Base-by-base conservation (phyloP, 2,888 invertebrate genomes). In the Temnothorax ravouxi region DNA sequence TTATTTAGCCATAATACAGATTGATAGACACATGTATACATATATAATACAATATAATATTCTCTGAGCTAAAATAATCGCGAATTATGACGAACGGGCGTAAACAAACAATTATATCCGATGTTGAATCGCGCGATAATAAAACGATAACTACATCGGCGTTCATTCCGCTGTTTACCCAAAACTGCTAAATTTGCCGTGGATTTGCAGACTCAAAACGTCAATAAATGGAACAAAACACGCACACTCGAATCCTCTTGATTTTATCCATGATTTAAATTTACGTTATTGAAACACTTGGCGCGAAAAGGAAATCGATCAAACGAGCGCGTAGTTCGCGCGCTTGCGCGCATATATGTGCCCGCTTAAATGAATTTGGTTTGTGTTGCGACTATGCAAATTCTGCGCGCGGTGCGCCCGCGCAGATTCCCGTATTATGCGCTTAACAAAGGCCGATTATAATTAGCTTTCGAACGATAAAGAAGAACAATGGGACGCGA, bases 391-490 rank as follows among this genome's bases (percentile, higher is more conserved):
- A 59, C 72, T 80, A 21, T 71, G 72, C 54, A 69, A 77, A 77
- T 67, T 67, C 54, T 77, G 21, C 13, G 34, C 18, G 77, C 25
- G 44, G 50, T 9, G 72, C n/a, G 38, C n/a, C 72, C 25, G 72
- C 38, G 54, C 66, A 54, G 72, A 61, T 80, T 80, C 38, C 50
- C 76, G 25, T 59, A 47, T 80, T 80, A 80, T 50, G 59, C 50
- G 79, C 72, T 72, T 72, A 80, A 80, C 79, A 80, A 80, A 80
- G 79, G 72, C 72, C 59, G 79, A 80, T 80, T 80, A 80, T 80
- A 80, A 80, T 80, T 72, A 80, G 72, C 79, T 72, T 61, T 80
- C 50, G 59, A 80, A 72, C 72, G 72, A 80, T 80, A 80, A 69
- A 80, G 79, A 80, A 72, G 72, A 67, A 80, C 79, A 80, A 80